Base-by-base conservation (phyloP, 2,888 invertebrate species). In the Mongoloraphidia duomilia region DNA sequence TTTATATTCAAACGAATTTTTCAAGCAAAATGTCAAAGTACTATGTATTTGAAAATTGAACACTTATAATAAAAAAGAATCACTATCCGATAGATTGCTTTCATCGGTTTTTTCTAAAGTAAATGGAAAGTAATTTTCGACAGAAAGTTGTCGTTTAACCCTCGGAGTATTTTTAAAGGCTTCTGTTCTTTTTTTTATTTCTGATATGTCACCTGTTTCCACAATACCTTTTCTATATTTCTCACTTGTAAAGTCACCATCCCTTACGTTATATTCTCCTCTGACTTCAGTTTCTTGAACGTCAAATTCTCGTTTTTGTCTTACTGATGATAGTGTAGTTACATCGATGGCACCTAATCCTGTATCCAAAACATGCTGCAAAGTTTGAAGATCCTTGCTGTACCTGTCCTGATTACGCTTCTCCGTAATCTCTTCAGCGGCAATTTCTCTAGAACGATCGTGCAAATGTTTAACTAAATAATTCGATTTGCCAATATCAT, bases 141-240 rank as follows among this genome's bases (percentile, higher is more conserved):
- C 54, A 48, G 65, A 64, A 34, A 70, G 61, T 57, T 73, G 69
- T 46, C 73, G 54, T 37, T 55, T 56, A 38, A 53, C 54, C 53
- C 60, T 55, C 13, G 17, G 26, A 14, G 14, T 42, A 12, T 13
- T 42, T 42, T 42, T 42, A 33, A 17, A 42, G 8, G 35, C n/a
- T 26, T 36, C 37, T 10, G 36, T 36, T 9, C 12, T 42, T 37
- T 39, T 13, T 11, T 42, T 38, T 12, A 40, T 9, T 41, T 47
- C 47, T 11, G 63, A 57, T 35, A 57, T 51, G 41, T 59, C 57
- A 34, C 72, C 76, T 53, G 67, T 72, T 50, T 77, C 77, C 2
- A 79, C 78, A 48, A 77, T 74, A 9, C 78, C 78, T 62, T 76
- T 77, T 59, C 72, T 70, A 59, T 79, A 79, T 56, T 72, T 68